Conservation (phyloP, 2,113 vertebrate genomes). For the Maylandia zebra region DNA sequence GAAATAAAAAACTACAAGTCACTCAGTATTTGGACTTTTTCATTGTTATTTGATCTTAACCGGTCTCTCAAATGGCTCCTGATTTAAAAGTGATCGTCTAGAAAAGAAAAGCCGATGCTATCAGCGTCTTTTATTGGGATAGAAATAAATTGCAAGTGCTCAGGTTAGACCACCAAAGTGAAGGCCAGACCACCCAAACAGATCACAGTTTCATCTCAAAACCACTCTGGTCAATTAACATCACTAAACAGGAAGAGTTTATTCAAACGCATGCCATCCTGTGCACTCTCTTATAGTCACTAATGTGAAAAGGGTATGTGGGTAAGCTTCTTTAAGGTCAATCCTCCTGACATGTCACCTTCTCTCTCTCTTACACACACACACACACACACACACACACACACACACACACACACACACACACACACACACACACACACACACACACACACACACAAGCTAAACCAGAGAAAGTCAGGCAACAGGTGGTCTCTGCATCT, state of each 20-base stretch:
- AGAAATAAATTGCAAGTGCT: background rate
- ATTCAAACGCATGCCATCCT: background rate
- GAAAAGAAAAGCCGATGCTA: background rate
- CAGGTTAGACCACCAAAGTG: constrained; percentile 32
- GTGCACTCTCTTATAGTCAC: background rate
- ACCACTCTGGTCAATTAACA: background rate
- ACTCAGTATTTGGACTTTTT: background rate
- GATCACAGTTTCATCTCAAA: constrained; percentile 27
- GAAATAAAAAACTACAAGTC: background rate
- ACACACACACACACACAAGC: background rate
- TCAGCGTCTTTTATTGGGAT: constrained; percentile 16
- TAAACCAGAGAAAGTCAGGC: background rate
- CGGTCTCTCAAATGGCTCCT: background rate
- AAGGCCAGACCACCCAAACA: constrained; percentile 56
- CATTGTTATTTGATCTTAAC: background rate
- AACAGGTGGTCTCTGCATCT: background rate
- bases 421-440: background rate
- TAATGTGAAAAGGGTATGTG: background rate
- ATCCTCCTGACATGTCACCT: background rate
- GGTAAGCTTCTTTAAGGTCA: background rate
- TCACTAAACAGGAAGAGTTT: background rate
- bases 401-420: background rate
- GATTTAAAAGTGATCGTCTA: background rate
- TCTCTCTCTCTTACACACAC: background rate
- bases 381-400: background rate